These are phyloP conservation scores for Volucella bombylans DNA, from an alignment of 2,888 invertebrate genomes.

Conservation along the genomic window DNA sequence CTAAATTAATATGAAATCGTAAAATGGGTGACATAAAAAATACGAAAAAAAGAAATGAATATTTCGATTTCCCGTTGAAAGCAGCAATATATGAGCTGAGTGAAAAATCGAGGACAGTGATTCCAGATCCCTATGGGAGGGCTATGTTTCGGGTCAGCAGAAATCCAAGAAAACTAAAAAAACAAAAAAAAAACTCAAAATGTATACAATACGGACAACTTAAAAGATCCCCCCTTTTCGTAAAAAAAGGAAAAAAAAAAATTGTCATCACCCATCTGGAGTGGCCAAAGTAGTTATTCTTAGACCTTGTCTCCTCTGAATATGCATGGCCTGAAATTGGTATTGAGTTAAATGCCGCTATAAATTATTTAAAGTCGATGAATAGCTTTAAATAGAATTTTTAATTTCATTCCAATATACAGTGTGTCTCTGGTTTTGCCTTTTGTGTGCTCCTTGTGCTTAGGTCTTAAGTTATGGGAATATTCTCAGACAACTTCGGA, in stretches of 20 bases:
- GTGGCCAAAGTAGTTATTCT: constrained; percentile 35
- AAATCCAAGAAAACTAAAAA: not conserved
- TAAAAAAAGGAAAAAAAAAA: not conserved
- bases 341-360: constrained; percentile 52
- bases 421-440: constrained; percentile 40
- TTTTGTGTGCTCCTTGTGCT: constrained; percentile 65
- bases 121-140: constrained; percentile 63
- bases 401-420: constrained; percentile 58
- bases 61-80: constrained; percentile 49
- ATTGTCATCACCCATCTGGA: constrained; percentile 55
- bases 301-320: constrained; percentile 39
- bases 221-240: constrained; percentile 10
- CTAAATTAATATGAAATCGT: constrained; percentile 57
- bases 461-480: constrained; percentile 66
- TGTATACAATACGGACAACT: not conserved
- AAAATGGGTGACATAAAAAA: constrained; percentile 45
- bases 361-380: constrained; percentile 67
- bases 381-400: constrained; percentile 65
- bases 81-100: constrained; percentile 13
- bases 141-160: constrained; percentile 29
- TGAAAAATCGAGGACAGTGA: constrained; percentile 37
- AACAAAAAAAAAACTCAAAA: constrained; percentile 2
- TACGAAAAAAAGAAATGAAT: constrained; percentile 11
- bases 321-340: constrained; percentile 49
- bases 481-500: constrained; percentile 22